Conservation (phyloP, 2,113 vertebrate species). For the Lophius piscatorius region DNA sequence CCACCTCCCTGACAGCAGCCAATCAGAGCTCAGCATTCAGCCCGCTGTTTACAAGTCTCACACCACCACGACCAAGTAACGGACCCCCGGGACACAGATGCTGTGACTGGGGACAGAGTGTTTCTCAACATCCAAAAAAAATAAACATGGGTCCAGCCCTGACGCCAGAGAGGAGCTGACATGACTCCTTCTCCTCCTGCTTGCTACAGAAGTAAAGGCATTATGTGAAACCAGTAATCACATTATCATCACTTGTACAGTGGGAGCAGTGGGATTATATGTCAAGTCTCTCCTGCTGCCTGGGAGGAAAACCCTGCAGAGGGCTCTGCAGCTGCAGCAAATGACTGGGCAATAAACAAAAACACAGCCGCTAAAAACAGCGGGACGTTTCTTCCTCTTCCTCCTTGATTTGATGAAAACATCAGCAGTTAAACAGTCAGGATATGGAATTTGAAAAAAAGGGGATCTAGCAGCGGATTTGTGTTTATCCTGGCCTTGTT, state of each 20-base stretch:
- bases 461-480: slow-evolving; percentile 19
- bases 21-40: slow-evolving; percentile 37
- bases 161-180: slow-evolving; percentile 5
- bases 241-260: slow-evolving; percentile 50
- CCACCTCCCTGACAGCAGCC: slow-evolving; percentile 56
- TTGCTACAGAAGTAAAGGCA: slow-evolving; percentile 23
- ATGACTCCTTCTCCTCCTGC: not conserved
- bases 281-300: slow-evolving; percentile 11
- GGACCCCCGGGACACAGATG: slow-evolving; percentile 26
- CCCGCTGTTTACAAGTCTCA: slow-evolving; percentile 56
- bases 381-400: slow-evolving; percentile 1
- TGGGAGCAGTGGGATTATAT: slow-evolving; percentile 38
- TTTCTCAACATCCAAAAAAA: slow-evolving; percentile 53
- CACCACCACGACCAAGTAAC: slow-evolving; percentile 27
- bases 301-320: slow-evolving; percentile 17
- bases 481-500: slow-evolving; percentile 6
- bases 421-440: not conserved
- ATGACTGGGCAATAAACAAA: slow-evolving; percentile 19
- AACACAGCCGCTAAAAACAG: slow-evolving; percentile 1
- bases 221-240: slow-evolving; percentile 57
- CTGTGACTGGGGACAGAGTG: slow-evolving; percentile 47
- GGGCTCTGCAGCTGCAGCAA: slow-evolving; percentile 14
- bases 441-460: slow-evolving; percentile 13
- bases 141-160: slow-evolving; percentile 34
- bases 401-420: not conserved